These are phyloP conservation scores for Hemistola chrysoprasaria DNA, from an alignment of 2,888 invertebrate species.

Conservation along the genomic window DNA sequence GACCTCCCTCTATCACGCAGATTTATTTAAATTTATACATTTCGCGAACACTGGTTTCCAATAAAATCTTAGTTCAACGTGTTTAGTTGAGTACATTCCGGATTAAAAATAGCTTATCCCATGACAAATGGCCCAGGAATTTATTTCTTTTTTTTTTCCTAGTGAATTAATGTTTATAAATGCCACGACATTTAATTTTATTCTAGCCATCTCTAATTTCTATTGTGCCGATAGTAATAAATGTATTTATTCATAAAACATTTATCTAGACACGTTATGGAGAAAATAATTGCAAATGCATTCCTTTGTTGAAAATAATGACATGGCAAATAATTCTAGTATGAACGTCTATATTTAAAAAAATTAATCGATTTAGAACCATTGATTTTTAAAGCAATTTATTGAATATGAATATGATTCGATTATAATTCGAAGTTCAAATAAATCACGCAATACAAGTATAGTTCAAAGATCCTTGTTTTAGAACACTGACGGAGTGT, in stretches of 20 bases:
- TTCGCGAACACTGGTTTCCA: slow-evolving; percentile 12
- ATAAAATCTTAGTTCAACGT: slow-evolving; percentile 28
- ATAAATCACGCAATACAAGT: slow-evolving; percentile 34
- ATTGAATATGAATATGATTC: neutral
- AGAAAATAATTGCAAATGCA: no score
- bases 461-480: slow-evolving; percentile 52
- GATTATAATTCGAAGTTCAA: neutral
- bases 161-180: neutral
- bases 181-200: neutral
- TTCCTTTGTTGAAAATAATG: no score
- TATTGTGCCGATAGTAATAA: no score
- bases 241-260: no score
- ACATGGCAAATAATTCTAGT: no score
- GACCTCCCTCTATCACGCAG: slow-evolving; percentile 9
- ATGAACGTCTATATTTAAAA: slow-evolving; percentile 1
- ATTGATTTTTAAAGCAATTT: neutral
- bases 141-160: slow-evolving; percentile 12
- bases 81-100: slow-evolving; percentile 20
- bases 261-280: no score
- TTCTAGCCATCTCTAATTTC: no score
- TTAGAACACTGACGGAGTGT: slow-evolving; percentile 60
- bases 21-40: slow-evolving; percentile 21
- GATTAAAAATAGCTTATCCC: slow-evolving; percentile 25
- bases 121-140: slow-evolving; percentile 21
- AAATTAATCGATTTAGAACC: neutral